Percentiles rank a stretch among this genome's conserved stretches.
Conservation (phyloP, 2,113 vertebrate genomes). For the Burhinus oedicnemus region DNA sequence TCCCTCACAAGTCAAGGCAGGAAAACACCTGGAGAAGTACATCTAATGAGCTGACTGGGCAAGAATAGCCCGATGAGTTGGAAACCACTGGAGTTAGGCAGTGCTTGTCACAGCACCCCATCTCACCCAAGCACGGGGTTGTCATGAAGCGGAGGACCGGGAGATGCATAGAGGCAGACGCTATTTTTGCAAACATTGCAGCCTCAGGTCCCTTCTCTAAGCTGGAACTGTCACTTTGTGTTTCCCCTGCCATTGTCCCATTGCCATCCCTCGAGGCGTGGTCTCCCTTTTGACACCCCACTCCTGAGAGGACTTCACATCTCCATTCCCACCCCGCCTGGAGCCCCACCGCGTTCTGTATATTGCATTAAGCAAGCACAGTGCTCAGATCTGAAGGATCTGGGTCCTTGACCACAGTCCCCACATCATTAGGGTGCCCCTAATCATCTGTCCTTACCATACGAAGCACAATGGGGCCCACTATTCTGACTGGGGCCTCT, state of each 20-base stretch:
- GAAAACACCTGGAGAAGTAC: neutral
- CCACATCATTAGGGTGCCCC: neutral
- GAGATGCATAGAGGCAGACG: accelerated
- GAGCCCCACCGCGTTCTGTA: accelerated
- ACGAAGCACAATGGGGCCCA: neutral
- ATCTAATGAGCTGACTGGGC: neutral
- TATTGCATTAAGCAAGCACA: accelerated
- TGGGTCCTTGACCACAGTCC: neutral
- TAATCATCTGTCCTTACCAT: neutral
- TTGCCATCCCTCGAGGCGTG: neutral
- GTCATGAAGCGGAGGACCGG: neutral
- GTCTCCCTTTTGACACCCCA: accelerated
- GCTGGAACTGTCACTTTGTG: neutral
- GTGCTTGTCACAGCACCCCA: neutral
- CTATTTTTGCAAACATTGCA: neutral
- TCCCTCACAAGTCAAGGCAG: neutral
- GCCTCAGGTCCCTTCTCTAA: neutral
- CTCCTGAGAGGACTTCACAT: neutral
- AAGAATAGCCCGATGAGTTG: neutral
- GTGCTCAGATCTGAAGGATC: neutral
- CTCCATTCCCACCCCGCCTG: accelerated
- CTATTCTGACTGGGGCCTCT: slow-evolving; percentile 29
- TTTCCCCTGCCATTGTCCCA: neutral
- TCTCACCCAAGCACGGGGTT: neutral
- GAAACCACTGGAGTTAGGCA: neutral